Evolutionary conservation across 2,888 invertebrate species (phyloP).

Genomic region (Incurvaria masculella): DNA sequence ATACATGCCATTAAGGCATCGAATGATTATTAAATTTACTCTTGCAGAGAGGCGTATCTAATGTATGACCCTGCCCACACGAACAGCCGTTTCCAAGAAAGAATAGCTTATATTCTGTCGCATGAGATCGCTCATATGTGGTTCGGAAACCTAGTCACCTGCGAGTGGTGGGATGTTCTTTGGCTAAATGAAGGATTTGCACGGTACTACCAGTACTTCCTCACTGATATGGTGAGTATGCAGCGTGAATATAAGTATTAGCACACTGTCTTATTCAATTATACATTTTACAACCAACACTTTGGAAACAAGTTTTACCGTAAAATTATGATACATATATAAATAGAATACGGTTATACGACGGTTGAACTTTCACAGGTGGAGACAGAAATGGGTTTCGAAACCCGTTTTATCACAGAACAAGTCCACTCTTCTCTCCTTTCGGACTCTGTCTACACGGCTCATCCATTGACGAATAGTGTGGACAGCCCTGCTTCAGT

Average conservation of each 20-base stretch:
- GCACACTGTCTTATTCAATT: too few species aligned
- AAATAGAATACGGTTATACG: too few species aligned
- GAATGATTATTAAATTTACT: constrained; percentile 7
- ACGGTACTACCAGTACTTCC: constrained; percentile 68
- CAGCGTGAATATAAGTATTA: too few species aligned
- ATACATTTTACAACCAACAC: too few species aligned
- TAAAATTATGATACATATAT: too few species aligned
- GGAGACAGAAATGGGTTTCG: constrained; percentile 61
- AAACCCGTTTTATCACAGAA: constrained; percentile 66
- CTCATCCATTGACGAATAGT: constrained; percentile 58
- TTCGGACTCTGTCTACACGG: constrained; percentile 54
- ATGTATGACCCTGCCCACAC: constrained; percentile 40
- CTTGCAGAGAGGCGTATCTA: constrained; percentile 41
- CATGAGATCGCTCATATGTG: constrained; percentile 75
- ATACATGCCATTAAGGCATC: neutral
- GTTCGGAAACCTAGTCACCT: constrained; percentile 66
- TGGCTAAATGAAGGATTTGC: constrained; percentile 71
- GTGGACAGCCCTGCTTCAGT: constrained; percentile 59
- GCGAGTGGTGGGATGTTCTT: constrained; percentile 62
- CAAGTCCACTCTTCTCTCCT: constrained; percentile 63
- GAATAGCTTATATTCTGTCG: constrained; percentile 57
- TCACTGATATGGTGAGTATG: constrained; percentile 48
- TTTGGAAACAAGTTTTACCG: too few species aligned
- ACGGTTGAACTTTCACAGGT: constrained; percentile 36
- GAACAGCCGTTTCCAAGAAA: constrained; percentile 42